These are phyloP conservation scores for Acanthosepion pharaonis DNA, from an alignment of 2,888 invertebrate species.

Conservation along the genomic window DNA sequence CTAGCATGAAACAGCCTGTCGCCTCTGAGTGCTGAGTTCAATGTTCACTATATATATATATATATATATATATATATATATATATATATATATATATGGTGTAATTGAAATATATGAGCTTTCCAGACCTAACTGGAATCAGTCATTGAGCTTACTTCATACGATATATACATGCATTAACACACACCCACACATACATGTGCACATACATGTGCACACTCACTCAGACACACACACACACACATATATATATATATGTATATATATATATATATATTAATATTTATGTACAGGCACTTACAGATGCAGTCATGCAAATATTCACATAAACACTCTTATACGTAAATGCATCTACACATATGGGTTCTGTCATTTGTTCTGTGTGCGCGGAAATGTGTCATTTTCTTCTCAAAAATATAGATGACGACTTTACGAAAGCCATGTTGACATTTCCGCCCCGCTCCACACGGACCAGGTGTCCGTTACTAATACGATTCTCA, in stretches of 20 bases:
- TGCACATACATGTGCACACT: not conserved
- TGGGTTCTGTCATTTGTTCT: not conserved
- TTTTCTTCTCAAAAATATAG: constrained; percentile 45
- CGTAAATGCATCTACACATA: not conserved
- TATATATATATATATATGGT: too few species aligned
- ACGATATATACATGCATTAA: not conserved
- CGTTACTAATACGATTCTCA: constrained; percentile 42
- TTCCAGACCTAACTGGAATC: too few species aligned
- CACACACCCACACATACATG: not conserved
- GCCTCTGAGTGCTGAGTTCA: too few species aligned
- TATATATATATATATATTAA: not conserved
- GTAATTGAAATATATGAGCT: too few species aligned
- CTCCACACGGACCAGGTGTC: constrained; percentile 43
- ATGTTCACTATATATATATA: too few species aligned
- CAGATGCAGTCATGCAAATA: not conserved
- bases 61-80: too few species aligned
- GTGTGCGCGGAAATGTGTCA: not conserved
- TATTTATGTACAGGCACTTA: not conserved
- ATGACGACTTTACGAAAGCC: constrained; percentile 41
- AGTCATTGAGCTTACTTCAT: too few species aligned
- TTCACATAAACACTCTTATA: not conserved
- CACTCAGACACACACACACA: not conserved
- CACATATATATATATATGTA: not conserved
- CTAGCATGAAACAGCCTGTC: too few species aligned
- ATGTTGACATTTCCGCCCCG: constrained; percentile 43